Conservation (phyloP, 2,888 invertebrate species). For the Tiphia femorata region DNA sequence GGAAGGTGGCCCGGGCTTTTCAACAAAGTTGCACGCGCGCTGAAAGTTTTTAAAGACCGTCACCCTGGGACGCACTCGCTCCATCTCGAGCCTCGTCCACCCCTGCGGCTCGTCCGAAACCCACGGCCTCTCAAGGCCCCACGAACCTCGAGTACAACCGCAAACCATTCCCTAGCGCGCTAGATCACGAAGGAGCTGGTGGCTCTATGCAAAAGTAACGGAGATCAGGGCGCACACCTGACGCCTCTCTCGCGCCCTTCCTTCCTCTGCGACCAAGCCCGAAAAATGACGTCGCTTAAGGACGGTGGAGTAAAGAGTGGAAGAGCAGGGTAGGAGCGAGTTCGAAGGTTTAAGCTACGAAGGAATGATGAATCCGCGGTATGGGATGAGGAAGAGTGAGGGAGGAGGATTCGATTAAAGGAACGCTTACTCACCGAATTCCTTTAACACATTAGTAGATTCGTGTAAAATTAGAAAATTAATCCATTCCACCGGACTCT, state of each 20-base stretch:
- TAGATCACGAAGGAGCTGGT: slow-evolving; percentile 9
- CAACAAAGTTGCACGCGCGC: slow-evolving; percentile 50
- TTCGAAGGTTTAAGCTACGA: too few relatives aligned
- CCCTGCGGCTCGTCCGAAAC: neutral
- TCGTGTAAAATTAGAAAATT: too few relatives aligned
- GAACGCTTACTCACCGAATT: too few relatives aligned
- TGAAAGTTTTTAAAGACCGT: slow-evolving; percentile 61
- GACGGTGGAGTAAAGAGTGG: neutral
- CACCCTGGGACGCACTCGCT: slow-evolving; percentile 41
- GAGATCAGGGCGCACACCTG: slow-evolving; percentile 26
- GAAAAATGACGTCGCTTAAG: neutral
- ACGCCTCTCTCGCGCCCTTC: slow-evolving; percentile 4
- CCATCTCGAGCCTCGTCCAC: neutral
- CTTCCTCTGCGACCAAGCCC: neutral
- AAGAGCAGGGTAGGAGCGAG: neutral
- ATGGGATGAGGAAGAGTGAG: too few relatives aligned
- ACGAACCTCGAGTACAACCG: slow-evolving; percentile 14
- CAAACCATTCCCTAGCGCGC: slow-evolving; percentile 14
- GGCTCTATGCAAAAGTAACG: slow-evolving; percentile 22
- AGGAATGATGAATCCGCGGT: too few relatives aligned
- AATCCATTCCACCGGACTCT: too few relatives aligned
- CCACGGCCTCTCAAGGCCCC: slow-evolving; percentile 3
- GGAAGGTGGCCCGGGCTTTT: too few relatives aligned
- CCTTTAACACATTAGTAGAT: too few relatives aligned
- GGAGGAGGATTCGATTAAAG: too few relatives aligned